Percentiles rank a stretch among this genome's conserved stretches.
These are phyloP conservation scores for Drosophila gaucha DNA, from an alignment of 2,888 invertebrate species.

Conservation along the genomic window DNA sequence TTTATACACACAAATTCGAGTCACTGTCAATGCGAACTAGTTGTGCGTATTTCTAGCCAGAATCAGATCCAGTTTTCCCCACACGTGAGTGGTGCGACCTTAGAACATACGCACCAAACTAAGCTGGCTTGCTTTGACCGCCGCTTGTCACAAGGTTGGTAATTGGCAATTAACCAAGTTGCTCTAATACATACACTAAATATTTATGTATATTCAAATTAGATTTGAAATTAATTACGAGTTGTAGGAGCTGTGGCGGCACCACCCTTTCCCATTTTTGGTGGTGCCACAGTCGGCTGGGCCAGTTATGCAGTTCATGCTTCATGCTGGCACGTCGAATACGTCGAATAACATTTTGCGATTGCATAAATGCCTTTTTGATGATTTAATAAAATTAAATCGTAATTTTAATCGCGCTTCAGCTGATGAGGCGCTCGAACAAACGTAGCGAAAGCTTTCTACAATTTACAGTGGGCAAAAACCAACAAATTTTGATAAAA, in stretches of 20 bases:
- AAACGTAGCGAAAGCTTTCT: conserved; percentile 61
- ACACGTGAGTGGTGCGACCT: conserved; percentile 37
- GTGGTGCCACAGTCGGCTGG: conserved; percentile 10
- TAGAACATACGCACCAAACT: conserved; percentile 35
- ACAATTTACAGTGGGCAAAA: conserved; percentile 58
- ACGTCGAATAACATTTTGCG: conserved; percentile 34
- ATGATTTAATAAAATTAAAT: conserved; percentile 80
- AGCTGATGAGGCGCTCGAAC: conserved; percentile 38
- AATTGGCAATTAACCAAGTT: conserved; percentile 27
- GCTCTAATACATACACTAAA: neutral
- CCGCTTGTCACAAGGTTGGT: conserved; percentile 39
- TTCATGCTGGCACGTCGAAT: conserved; percentile 29
- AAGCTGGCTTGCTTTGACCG: conserved; percentile 27
- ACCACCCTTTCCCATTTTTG: conserved; percentile 11
- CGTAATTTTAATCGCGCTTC: conserved; percentile 72
- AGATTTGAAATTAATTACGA: conserved; percentile 9
- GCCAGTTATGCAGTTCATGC: conserved; percentile 44
- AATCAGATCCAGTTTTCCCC: conserved; percentile 14
- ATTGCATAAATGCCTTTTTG: conserved; percentile 70
- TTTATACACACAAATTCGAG: conserved; percentile 4
- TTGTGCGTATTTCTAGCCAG: conserved; percentile 2
- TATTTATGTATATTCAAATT: neutral
- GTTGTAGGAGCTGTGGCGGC: neutral
- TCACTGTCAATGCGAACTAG: conserved; percentile 51
- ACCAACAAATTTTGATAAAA: neutral